Evolutionary conservation across 2,888 invertebrate species (phyloP).

Genomic region (Noctuana brunneofusca): DNA sequence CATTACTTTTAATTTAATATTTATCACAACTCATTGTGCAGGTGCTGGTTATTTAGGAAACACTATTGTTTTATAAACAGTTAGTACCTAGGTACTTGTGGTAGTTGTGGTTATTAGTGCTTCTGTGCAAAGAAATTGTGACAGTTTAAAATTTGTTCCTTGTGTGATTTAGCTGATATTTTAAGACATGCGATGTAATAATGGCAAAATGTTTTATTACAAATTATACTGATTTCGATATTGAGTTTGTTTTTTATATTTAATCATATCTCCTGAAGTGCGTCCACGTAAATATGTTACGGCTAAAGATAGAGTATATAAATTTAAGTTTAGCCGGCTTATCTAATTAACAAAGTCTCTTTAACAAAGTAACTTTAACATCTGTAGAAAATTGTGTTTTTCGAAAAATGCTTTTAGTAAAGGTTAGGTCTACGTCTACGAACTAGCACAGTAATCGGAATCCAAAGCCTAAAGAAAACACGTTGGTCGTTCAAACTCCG

Average conservation of each 20-base stretch:
- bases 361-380: no score
- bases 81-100: background rate
- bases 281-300: background rate
- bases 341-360: no score
- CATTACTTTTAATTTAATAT: slow-evolving; percentile 19
- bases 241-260: slow-evolving; percentile 37
- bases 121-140: slow-evolving; percentile 26
- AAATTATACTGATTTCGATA: slow-evolving; percentile 63
- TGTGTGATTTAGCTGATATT: slow-evolving; percentile 36
- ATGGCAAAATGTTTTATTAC: slow-evolving; percentile 51
- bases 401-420: no score
- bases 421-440: no score
- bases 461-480: no score
- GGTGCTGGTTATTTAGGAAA: slow-evolving; percentile 33
- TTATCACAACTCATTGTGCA: slow-evolving; percentile 18
- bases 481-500: no score
- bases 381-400: no score
- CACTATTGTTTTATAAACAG: slow-evolving; percentile 5
- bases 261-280: background rate
- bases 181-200: slow-evolving; percentile 36
- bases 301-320: no score
- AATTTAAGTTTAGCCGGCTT: no score
- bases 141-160: slow-evolving; percentile 36
- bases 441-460: no score
- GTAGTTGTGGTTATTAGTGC: background rate